Conservation (phyloP, 2,888 invertebrate species). For the Dasypogon diadema region DNA sequence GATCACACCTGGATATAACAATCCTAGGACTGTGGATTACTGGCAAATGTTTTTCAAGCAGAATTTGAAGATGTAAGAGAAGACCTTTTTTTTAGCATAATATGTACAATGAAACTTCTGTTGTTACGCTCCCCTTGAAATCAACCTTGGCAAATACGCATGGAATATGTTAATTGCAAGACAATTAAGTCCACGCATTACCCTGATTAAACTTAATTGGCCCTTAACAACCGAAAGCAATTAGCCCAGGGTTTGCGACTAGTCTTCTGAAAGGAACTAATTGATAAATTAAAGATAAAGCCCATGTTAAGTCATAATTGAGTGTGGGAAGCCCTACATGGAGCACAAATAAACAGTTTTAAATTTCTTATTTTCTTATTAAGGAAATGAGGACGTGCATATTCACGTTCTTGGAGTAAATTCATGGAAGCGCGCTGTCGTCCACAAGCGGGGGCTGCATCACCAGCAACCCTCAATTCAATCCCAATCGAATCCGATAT, state of each 20-base stretch:
- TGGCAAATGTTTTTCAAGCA: not conserved
- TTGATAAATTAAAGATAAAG: constrained; percentile 42
- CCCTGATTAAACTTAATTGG: constrained; percentile 46
- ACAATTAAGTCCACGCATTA: constrained; percentile 37
- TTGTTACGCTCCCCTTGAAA: not conserved
- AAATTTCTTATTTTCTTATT: not conserved
- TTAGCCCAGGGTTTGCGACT: constrained; percentile 10
- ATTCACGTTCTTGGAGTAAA: constrained; percentile 21
- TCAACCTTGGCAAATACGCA: not conserved
- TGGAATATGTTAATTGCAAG: constrained; percentile 34
- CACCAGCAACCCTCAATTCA: not conserved
- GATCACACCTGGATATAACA: not conserved
- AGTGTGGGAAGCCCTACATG: constrained; percentile 37
- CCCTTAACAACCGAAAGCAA: constrained; percentile 24
- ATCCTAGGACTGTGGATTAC: constrained; percentile 3
- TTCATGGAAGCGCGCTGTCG: not conserved
- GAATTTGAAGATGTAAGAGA: constrained; percentile 13
- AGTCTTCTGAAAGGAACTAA: constrained; percentile 3
- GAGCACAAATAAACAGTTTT: constrained; percentile 1
- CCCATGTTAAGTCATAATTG: constrained; percentile 36
- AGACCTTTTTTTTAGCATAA: not conserved
- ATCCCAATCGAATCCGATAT: not conserved
- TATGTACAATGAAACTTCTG: not conserved
- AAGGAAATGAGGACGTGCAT: constrained; percentile 6
- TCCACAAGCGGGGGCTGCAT: not conserved